Conservation (phyloP, 2,113 vertebrate genomes). For the Cyphomyrus plagiostoma region DNA sequence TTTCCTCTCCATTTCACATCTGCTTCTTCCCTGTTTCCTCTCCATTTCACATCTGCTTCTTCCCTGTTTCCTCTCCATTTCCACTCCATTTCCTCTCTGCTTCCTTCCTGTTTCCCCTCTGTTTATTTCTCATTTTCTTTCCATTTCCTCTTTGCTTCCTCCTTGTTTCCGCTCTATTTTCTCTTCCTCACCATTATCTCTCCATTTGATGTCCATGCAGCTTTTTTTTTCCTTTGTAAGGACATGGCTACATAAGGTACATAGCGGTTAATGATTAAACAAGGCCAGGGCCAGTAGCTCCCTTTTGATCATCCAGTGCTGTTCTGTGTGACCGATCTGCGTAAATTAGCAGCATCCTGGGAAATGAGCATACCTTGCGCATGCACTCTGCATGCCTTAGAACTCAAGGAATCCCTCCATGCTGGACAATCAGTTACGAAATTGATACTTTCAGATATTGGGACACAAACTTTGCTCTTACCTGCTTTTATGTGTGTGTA, state of each 20-base stretch:
- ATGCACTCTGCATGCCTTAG: background rate
- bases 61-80: too few relatives aligned
- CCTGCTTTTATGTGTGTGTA: background rate
- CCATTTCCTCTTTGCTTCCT: background rate
- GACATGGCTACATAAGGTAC: conserved; percentile 13
- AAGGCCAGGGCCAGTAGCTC: conserved; percentile 34
- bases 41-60: too few relatives aligned
- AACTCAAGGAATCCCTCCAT: background rate
- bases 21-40: too few relatives aligned
- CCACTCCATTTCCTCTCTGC: too few relatives aligned
- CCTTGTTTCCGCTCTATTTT: background rate
- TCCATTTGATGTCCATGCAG: conserved; percentile 16
- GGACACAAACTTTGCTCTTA: background rate
- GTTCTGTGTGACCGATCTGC: conserved; percentile 27
- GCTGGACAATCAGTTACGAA: background rate
- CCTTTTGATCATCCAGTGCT: conserved; percentile 30
- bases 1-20: too few relatives aligned
- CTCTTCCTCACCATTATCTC: background rate
- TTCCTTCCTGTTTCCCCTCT: too few relatives aligned
- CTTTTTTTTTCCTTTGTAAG: conserved; percentile 36
- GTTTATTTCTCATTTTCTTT: too few relatives aligned
- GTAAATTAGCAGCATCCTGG: background rate
- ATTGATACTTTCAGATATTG: background rate
- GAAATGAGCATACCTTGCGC: background rate
- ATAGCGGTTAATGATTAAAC: conserved; percentile 45